phyloP scores from a whole-genome alignment of 2,113 vertebrate genomes.

The Otis tarda region DNA sequence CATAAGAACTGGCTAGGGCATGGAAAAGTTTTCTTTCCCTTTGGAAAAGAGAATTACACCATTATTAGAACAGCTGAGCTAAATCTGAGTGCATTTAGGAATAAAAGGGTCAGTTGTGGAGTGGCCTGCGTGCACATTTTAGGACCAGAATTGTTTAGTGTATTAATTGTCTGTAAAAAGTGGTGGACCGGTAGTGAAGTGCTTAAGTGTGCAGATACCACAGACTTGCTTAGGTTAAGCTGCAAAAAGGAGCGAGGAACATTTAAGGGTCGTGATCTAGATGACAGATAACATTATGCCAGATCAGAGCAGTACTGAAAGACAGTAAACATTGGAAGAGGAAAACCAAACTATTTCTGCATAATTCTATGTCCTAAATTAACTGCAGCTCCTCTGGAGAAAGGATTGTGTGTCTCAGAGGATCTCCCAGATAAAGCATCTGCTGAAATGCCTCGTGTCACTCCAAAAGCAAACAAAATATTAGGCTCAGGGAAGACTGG shows the following conservation, averaged over 20 bases:
- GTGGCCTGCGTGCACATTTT: not conserved
- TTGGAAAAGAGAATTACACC: not conserved
- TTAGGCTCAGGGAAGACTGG: conserved; percentile 31
- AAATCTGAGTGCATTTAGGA: not conserved
- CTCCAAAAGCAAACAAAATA: conserved; percentile 64
- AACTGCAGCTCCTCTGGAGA: conserved; percentile 40
- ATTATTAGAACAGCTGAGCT: not conserved
- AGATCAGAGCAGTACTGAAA: not conserved
- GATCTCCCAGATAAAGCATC: conserved; percentile 60
- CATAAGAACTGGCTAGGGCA: not conserved
- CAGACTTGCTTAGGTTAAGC: not conserved
- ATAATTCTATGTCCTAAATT: conserved; percentile 35
- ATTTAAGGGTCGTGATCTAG: not conserved
- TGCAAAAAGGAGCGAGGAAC: not conserved
- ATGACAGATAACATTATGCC: not conserved
- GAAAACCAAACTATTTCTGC: not conserved
- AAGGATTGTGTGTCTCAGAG: conserved; percentile 31
- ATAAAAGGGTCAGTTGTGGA: not conserved
- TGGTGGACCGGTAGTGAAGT: not conserved
- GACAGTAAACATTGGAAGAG: not conserved
- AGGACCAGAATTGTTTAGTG: not conserved
- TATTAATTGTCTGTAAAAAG: not conserved
- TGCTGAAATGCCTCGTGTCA: conserved; percentile 33
- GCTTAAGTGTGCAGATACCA: not conserved
- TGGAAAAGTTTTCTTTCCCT: not conserved